Conservation (phyloP, 2,797 vertebrate genomes). For the Etheostoma nigrum region DNA sequence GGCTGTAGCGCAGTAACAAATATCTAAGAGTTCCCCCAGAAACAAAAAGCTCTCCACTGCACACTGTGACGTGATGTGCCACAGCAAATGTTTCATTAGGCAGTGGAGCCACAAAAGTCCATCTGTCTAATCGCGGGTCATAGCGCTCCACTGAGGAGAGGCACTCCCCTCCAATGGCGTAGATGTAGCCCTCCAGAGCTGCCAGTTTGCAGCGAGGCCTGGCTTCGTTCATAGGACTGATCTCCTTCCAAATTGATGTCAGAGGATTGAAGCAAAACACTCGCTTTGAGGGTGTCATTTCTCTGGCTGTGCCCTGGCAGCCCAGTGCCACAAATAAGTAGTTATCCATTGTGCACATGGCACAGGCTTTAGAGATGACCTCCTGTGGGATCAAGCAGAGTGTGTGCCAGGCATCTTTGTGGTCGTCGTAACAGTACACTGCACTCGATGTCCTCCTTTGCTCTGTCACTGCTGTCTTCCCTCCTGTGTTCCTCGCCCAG, state of each 20-base stretch:
- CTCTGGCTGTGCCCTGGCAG: slow-evolving; percentile 81
- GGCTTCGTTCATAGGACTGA: slow-evolving; percentile 91
- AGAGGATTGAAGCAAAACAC: slow-evolving; percentile 96
- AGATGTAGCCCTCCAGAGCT: slow-evolving; percentile 90
- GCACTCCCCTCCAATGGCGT: slow-evolving; percentile 95
- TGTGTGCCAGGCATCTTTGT: slow-evolving; percentile 85
- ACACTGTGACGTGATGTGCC: slow-evolving; percentile 89
- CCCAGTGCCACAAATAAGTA: slow-evolving; percentile 93
- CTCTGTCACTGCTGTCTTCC: slow-evolving; percentile 32
- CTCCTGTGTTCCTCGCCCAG: slow-evolving; percentile 55
- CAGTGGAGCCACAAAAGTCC: slow-evolving; percentile 89
- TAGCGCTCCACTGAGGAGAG: slow-evolving; percentile 93
- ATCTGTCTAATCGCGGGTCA: slow-evolving; percentile 90
- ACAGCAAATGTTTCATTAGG: slow-evolving; percentile 93
- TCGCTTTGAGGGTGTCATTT: slow-evolving; percentile 86
- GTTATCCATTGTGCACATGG: slow-evolving; percentile 94
- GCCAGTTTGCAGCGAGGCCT: slow-evolving; percentile 93
- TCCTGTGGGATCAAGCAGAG: slow-evolving; percentile 88
- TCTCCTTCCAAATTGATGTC: slow-evolving; percentile 91
- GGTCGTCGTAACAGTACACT: slow-evolving; percentile 90
- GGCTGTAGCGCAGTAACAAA: slow-evolving; percentile 88
- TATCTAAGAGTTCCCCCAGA: slow-evolving; percentile 91
- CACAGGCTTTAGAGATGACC: slow-evolving; percentile 88
- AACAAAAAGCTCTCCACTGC: slow-evolving; percentile 90
- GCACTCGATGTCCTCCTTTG: slow-evolving; percentile 75